Evolutionary conservation across 2,888 invertebrate genomes (phyloP).

Genomic region (Corbicula japonica): DNA sequence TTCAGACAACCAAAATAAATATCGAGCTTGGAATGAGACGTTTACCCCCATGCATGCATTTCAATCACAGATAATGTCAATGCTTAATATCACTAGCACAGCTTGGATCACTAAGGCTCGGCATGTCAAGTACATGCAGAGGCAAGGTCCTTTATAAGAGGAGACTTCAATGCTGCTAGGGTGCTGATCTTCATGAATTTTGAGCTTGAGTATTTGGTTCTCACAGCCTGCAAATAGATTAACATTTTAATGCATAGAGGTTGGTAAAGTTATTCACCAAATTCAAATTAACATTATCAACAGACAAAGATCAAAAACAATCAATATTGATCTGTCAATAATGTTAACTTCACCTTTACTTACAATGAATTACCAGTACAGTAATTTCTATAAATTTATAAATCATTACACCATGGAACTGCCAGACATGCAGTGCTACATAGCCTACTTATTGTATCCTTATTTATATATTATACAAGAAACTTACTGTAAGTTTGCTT

Average conservation of each 20-base stretch:
- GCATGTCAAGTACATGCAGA: slow-evolving; percentile 31
- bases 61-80: slow-evolving; percentile 30
- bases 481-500: slow-evolving; percentile 89
- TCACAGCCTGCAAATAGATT: slow-evolving; percentile 84
- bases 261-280: no score
- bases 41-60: slow-evolving; percentile 8
- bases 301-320: no score
- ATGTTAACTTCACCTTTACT: no score
- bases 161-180: slow-evolving; percentile 83
- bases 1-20: slow-evolving; percentile 27
- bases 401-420: no score
- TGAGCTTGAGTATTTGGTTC: slow-evolving; percentile 86
- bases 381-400: no score
- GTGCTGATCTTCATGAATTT: slow-evolving; percentile 87
- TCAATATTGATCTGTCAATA: no score
- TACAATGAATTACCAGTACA: no score
- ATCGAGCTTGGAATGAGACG: slow-evolving; percentile 16
- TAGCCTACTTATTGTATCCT: no score
- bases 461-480: no score
- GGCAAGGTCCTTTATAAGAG: slow-evolving; percentile 73
- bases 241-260: no score
- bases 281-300: no score
- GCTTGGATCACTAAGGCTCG: slow-evolving; percentile 17
- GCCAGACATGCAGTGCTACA: no score
- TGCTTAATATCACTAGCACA: slow-evolving; percentile 49